Conservation (phyloP, 92 coral and sea anemone genomes). For the Phymanthus crucifer region DNA sequence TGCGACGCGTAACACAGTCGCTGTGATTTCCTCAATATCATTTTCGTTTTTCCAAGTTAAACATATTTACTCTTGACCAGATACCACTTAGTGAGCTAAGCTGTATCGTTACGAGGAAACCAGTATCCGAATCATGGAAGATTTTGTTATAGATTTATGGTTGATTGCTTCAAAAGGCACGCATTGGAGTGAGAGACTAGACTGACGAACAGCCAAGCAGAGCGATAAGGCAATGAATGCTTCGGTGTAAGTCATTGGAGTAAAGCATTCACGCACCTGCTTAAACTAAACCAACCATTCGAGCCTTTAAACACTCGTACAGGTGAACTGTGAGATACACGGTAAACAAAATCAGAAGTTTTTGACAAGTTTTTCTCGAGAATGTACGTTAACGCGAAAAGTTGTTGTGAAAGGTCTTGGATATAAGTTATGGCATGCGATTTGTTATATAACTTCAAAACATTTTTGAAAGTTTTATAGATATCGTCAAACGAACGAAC, state of each 20-base stretch:
- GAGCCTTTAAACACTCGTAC: constrained; percentile 2
- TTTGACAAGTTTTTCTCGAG: background rate
- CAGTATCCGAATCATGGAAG: constrained; percentile 39
- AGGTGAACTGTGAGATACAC: background rate
- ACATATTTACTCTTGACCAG: background rate
- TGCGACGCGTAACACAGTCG: constrained; percentile 21
- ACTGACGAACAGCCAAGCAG: constrained; percentile 44
- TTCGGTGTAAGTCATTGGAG: constrained; percentile 39
- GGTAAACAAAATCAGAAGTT: background rate
- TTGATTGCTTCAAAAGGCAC: constrained; percentile 82
- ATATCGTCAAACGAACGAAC: background rate
- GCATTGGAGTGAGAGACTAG: constrained; percentile 83
- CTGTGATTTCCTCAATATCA: background rate
- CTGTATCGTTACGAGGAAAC: constrained; percentile 28
- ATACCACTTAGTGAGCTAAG: constrained; percentile 45
- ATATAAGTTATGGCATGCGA: background rate
- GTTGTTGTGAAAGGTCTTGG: background rate
- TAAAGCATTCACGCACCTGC: constrained; percentile 28
- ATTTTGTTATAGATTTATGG: constrained; percentile 80
- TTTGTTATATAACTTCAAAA: background rate
- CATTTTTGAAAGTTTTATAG: background rate
- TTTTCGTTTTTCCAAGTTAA: background rate
- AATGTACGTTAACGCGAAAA: background rate
- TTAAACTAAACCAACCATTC: background rate
- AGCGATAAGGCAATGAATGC: constrained; percentile 25